Percentiles rank a stretch among this genome's conserved stretches.
Conservation (phyloP, 2,888 invertebrate genomes). For the Clusia tigrina region DNA sequence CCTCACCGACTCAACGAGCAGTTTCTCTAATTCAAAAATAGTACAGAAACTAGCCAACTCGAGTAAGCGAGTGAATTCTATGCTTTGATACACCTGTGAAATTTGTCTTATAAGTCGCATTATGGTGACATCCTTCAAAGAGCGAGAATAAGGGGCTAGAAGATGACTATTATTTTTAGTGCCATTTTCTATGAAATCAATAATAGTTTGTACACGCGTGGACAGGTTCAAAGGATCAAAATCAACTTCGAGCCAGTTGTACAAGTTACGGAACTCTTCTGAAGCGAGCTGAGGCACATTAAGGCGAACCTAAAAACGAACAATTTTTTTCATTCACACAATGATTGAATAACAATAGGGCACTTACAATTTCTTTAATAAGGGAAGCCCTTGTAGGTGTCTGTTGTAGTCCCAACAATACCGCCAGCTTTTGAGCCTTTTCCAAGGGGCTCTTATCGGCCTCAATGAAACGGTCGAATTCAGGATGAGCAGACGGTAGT, state of each 20-base stretch:
- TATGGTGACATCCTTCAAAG: slow-evolving; percentile 90
- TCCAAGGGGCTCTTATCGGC: slow-evolving; percentile 96
- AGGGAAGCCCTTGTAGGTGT: slow-evolving; percentile 89
- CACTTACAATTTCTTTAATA: slow-evolving; percentile 77
- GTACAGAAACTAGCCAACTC: slow-evolving; percentile 87
- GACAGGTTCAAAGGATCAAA: slow-evolving; percentile 93
- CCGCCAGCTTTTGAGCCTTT: slow-evolving; percentile 91
- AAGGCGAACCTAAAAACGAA: slow-evolving; percentile 72
- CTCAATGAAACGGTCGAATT: slow-evolving; percentile 96
- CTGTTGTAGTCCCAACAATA: slow-evolving; percentile 85
- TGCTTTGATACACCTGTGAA: slow-evolving; percentile 94
- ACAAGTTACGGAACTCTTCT: slow-evolving; percentile 86
- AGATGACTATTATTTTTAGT: slow-evolving; percentile 70
- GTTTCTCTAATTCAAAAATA: slow-evolving; percentile 87
- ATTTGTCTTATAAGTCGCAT: slow-evolving; percentile 88
- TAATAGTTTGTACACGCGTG: slow-evolving; percentile 79
- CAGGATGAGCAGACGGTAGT: slow-evolving; percentile 91
- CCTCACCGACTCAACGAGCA: slow-evolving; percentile 93
- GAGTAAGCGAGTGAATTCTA: slow-evolving; percentile 85
- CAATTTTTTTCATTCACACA: neutral
- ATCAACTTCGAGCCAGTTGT: slow-evolving; percentile 93
- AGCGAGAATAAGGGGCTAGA: slow-evolving; percentile 84
- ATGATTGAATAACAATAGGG: too few relatives aligned
- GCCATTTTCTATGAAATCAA: slow-evolving; percentile 74
- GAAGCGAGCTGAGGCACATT: slow-evolving; percentile 88